A percentile compares a stretch with the other conserved stretches of the same genome.
Evolutionary conservation across 2,888 invertebrate genomes (phyloP).

Genomic region (Tenodera sinensis): DNA sequence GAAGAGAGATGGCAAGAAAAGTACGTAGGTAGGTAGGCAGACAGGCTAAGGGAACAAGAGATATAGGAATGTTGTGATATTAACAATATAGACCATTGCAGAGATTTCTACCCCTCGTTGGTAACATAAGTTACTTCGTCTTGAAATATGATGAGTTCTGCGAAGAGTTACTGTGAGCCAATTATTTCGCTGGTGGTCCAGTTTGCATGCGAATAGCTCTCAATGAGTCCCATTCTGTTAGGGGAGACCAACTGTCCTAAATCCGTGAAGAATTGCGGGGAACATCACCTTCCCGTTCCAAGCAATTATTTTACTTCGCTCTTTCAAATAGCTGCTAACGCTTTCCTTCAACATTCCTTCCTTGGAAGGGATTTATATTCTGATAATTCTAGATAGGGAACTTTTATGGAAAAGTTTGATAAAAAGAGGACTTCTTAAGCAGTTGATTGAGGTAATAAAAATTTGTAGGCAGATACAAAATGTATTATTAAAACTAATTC

Average conservation of each 20-base stretch:
- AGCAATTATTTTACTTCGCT: neutral
- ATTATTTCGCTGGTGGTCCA: conserved; percentile 38
- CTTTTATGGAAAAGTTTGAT: too few relatives aligned
- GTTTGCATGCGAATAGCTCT: conserved; percentile 38
- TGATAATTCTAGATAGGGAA: too few relatives aligned
- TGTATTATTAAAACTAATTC: too few relatives aligned
- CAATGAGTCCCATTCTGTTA: conserved; percentile 33
- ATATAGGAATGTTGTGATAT: conserved; percentile 27
- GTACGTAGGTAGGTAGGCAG: neutral
- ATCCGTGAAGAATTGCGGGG: neutral
- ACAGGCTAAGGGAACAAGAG: conserved; percentile 11
- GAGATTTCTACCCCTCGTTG: neutral
- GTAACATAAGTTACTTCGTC: conserved; percentile 25
- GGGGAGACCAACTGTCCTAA: neutral
- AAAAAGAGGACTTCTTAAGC: too few relatives aligned
- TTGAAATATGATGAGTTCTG: conserved; percentile 33
- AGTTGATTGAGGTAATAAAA: too few relatives aligned
- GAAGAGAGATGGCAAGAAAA: neutral
- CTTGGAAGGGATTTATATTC: too few relatives aligned
- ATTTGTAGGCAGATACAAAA: too few relatives aligned
- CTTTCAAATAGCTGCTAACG: neutral
- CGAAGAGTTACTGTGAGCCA: conserved; percentile 32
- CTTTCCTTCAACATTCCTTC: too few relatives aligned
- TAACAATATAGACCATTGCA: conserved; percentile 13
- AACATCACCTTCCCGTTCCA: neutral